Evolutionary conservation across 2,113 vertebrate species (phyloP).

Genomic region (Epinephelus cyanopodus): DNA sequence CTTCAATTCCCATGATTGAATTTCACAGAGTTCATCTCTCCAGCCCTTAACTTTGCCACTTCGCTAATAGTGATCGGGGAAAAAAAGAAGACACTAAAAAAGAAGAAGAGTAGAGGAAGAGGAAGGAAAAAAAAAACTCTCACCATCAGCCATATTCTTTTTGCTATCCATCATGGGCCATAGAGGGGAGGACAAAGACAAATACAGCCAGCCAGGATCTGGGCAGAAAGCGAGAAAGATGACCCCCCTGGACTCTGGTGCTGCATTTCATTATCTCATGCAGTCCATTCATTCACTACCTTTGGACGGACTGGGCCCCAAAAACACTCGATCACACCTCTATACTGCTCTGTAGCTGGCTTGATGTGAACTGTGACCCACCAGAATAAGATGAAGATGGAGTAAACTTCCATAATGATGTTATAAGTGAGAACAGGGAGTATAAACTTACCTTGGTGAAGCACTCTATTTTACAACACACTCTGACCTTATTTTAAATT

Average conservation of each 20-base stretch:
- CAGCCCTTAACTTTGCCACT: slow-evolving; percentile 68
- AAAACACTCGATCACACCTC: slow-evolving; percentile 62
- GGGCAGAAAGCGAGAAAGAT: slow-evolving; percentile 72
- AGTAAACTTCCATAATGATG: slow-evolving; percentile 44
- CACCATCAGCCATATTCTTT: slow-evolving; percentile 74
- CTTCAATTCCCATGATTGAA: slow-evolving; percentile 74
- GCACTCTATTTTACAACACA: background rate
- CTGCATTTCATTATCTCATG: slow-evolving; percentile 76
- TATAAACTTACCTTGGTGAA: background rate
- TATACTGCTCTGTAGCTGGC: slow-evolving; percentile 9
- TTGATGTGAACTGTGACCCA: slow-evolving; percentile 10
- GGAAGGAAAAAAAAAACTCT: slow-evolving; percentile 49
- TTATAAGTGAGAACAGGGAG: slow-evolving; percentile 22
- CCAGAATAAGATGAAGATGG: slow-evolving; percentile 21
- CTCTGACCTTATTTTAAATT: background rate
- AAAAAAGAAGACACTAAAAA: slow-evolving; percentile 44
- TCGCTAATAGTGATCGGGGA: slow-evolving; percentile 60
- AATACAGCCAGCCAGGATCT: slow-evolving; percentile 69
- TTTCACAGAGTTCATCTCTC: slow-evolving; percentile 72
- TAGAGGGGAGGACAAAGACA: slow-evolving; percentile 82
- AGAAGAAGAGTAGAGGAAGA: slow-evolving; percentile 28
- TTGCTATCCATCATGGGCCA: slow-evolving; percentile 77
- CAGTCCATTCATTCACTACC: slow-evolving; percentile 68
- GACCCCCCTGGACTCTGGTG: slow-evolving; percentile 64
- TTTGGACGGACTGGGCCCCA: slow-evolving; percentile 39